A percentile compares a stretch with the other conserved stretches of the same genome.
Conservation (phyloP, 2,888 invertebrate genomes). For the Druceiella hillmani region DNA sequence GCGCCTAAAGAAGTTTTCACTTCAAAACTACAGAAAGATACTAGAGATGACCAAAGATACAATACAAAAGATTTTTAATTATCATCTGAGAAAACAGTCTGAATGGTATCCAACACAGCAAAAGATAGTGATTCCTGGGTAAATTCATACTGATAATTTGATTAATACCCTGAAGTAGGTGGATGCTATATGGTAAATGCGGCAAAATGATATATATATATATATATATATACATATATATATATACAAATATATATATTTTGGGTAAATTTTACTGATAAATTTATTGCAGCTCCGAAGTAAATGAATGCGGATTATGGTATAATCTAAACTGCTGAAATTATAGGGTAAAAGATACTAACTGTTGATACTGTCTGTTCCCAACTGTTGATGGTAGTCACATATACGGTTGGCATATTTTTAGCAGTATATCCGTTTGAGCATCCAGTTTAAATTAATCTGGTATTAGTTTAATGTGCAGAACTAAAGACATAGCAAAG, state of each 20-base stretch:
- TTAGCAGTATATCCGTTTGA: constrained; percentile 1
- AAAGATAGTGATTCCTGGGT: neutral
- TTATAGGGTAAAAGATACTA: neutral
- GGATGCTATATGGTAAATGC: too few relatives aligned
- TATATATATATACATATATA: too few relatives aligned
- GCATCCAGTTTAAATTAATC: neutral
- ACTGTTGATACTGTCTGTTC: neutral
- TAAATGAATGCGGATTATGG: neutral
- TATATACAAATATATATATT: too few relatives aligned
- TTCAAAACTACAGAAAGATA: too few relatives aligned
- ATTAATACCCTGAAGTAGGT: neutral
- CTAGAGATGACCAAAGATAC: too few relatives aligned
- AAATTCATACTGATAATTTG: neutral
- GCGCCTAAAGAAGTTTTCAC: too few relatives aligned
- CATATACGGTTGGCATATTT: neutral
- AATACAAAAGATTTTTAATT: too few relatives aligned
- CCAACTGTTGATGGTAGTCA: too few relatives aligned
- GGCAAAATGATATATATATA: too few relatives aligned
- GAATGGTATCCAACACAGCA: neutral
- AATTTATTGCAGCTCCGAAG: too few relatives aligned
- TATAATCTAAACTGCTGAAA: neutral
- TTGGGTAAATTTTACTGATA: too few relatives aligned
- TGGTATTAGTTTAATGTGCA: neutral
- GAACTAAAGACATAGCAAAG: neutral
- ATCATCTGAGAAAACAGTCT: neutral